These are phyloP conservation scores for Smutsia temminckii DNA, from an alignment of 2,797 vertebrate species.

Conservation along the genomic window DNA sequence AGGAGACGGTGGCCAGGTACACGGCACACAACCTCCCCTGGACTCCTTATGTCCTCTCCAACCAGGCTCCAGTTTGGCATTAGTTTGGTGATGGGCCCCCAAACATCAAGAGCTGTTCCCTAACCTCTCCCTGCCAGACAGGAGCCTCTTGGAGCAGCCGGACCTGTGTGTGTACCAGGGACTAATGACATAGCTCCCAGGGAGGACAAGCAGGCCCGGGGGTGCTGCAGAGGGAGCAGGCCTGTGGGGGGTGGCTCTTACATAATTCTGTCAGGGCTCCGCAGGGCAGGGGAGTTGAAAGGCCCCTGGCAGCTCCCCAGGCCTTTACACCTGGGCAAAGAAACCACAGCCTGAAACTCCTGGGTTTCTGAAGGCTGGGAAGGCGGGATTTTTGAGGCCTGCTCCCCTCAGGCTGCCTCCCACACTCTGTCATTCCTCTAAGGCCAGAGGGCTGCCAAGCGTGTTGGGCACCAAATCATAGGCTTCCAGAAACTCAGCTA, in stretches of 20 bases:
- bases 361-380: conserved; percentile 43
- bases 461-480: not conserved
- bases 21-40: not conserved
- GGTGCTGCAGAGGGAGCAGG: conserved; percentile 64
- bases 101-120: conserved; percentile 12
- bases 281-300: conserved; percentile 67
- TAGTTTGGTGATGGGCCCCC: not conserved
- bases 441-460: conserved; percentile 39
- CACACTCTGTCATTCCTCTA: conserved; percentile 33
- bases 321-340: conserved; percentile 12
- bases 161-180: conserved; percentile 30
- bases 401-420: not conserved
- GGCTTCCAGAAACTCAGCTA: not conserved
- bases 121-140: not conserved
- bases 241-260: conserved; percentile 65
- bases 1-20: accelerated
- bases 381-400: conserved; percentile 51
- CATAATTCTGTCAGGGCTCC: conserved; percentile 61
- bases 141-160: conserved; percentile 12
- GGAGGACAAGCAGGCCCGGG: conserved; percentile 60
- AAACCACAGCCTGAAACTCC: conserved; percentile 66
- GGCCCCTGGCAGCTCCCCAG: conserved; percentile 65
- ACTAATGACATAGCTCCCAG: not conserved
- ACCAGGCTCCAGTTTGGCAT: not conserved
- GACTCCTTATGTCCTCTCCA: not conserved